Base-by-base conservation (phyloP, 2,797 vertebrate genomes). In the Liasis olivaceus region DNA sequence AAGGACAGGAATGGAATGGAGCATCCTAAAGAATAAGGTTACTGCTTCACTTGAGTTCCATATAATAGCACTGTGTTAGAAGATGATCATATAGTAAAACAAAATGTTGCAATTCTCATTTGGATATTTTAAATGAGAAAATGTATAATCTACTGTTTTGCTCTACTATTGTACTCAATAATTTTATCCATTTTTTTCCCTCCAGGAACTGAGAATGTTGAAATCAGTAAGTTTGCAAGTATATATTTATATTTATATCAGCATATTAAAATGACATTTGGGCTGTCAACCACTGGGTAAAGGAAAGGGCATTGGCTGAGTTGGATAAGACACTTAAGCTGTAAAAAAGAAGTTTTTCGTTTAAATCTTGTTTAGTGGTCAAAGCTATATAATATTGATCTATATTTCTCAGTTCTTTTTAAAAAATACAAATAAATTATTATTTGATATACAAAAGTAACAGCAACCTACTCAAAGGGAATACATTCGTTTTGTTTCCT, bases 381-480 rank as follows among this genome's bases (percentile, higher is more conserved):
- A 69, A 24, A 26, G 47, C 24, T 47, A 22, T 5, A 47, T 13
- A 47, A 81, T 4, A 24, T 47, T 81, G 9, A 81, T 47, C 42
- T 47, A 42, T 47, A 81, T 81, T 81, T 66, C 24, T 47, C 36
- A 4, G 36, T 77, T 42, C 17, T 24, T 36, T 77, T 77, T 77
- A 42, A 72, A 14, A 77, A 81, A 77, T 42, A 42, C 36, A 66
- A 17, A 13, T 66, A 15, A 36, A 5, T 22, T n/a, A 51, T 24
- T n/a, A 90, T 60, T 59, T 63, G 17, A 63, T 36, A 36, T 56
- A 31, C 8, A 59, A 77, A 77, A 59, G 7, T 42, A 88, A n/a
- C 20, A 81, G 20, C 36, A 81, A 81, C 5, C 91, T 96, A 17
- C 72, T 97, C 93, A 97, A 89, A 28, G 97, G n/a, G 36, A 81